phyloP scores from a whole-genome alignment of 2,888 invertebrate species.

The Torymus texanus region DNA sequence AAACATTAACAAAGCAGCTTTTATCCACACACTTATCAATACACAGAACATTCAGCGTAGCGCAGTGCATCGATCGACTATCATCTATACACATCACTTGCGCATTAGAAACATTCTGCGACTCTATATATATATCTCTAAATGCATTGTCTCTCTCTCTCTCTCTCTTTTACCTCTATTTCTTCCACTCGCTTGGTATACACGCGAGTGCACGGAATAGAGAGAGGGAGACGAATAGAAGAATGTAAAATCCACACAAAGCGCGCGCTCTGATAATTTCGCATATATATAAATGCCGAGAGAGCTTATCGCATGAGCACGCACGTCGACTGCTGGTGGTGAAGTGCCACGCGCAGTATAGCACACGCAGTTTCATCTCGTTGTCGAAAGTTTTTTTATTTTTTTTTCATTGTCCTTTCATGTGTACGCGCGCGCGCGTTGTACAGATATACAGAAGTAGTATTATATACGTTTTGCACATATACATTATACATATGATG shows the following conservation, averaged over 20 bases:
- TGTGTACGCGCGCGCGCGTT: no score
- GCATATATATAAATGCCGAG: conserved; percentile 2
- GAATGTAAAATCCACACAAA: no score
- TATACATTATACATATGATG: no score
- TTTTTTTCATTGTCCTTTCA: no score
- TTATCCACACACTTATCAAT: not conserved
- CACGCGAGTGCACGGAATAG: not conserved
- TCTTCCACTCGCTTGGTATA: not conserved
- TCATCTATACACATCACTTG: not conserved
- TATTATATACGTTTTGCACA: no score
- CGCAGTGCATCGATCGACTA: not conserved
- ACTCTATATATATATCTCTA: not conserved
- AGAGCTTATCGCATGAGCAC: not conserved
- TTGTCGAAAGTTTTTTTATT: not conserved
- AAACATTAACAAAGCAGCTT: conserved; percentile 46
- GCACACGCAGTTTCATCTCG: conserved; percentile 1
- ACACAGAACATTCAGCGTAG: conserved; percentile 11
- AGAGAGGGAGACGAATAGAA: not conserved
- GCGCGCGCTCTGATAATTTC: conserved; percentile 9
- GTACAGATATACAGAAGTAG: no score
- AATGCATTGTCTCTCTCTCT: conserved; percentile 20
- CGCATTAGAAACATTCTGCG: conserved; percentile 12
- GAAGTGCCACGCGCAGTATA: not conserved
- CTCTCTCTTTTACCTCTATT: not conserved
- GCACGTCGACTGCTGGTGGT: not conserved